These are phyloP conservation scores for Hydrolagus colliei DNA, from an alignment of 2,797 vertebrate genomes.

Conservation along the genomic window DNA sequence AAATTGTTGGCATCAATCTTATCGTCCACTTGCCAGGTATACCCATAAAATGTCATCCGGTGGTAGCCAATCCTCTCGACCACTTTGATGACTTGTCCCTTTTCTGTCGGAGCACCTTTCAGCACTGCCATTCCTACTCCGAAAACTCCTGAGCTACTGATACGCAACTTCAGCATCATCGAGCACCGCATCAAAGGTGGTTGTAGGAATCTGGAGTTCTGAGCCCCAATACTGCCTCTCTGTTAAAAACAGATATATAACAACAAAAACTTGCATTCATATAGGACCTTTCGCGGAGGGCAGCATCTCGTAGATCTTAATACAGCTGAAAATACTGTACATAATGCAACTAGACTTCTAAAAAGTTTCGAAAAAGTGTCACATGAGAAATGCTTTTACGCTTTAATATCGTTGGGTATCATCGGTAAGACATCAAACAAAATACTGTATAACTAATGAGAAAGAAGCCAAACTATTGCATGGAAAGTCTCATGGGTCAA, in stretches of 20 bases:
- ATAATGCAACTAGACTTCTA: no score
- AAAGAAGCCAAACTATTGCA: no score
- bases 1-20: constrained; percentile 85
- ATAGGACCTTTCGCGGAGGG: no score
- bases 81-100: constrained; percentile 73
- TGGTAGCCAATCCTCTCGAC: constrained; percentile 81
- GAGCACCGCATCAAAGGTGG: constrained; percentile 73
- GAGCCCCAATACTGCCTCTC: constrained; percentile 75
- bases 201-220: constrained; percentile 66
- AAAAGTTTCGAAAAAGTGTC: no score
- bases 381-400: no score
- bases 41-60: constrained; percentile 90
- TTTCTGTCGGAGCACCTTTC: constrained; percentile 65
- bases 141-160: constrained; percentile 73
- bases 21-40: constrained; percentile 89
- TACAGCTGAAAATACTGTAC: no score
- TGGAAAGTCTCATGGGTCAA: no score
- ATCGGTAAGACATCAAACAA: no score
- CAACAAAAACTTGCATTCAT: no score
- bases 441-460: no score
- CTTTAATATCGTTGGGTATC: no score
- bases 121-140: constrained; percentile 74
- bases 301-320: no score
- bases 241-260: constrained; percentile 43
- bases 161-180: constrained; percentile 64